A percentile compares a stretch with the other conserved stretches of the same genome.
phyloP scores from a whole-genome alignment of 2,113 vertebrate species.

The Protobothrops flavoviridis region DNA sequence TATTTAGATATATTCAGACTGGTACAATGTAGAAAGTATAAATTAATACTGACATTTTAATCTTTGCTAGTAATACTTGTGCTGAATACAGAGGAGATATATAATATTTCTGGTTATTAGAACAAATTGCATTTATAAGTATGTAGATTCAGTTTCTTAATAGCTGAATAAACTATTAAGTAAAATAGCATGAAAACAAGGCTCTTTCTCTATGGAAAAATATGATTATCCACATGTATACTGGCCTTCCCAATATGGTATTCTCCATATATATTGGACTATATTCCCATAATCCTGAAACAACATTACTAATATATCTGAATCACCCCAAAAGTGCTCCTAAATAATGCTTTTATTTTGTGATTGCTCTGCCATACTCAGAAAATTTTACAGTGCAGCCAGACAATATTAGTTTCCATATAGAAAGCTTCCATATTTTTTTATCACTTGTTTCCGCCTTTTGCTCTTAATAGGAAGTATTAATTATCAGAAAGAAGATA shows the following conservation, averaged over 20 bases:
- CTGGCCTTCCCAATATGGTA: neutral
- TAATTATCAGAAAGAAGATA: neutral
- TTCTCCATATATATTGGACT: neutral
- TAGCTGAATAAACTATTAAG: too few relatives aligned
- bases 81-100: slow-evolving; percentile 6
- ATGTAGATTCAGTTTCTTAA: neutral
- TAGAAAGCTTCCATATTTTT: neutral
- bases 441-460: neutral
- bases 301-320: neutral
- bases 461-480: neutral
- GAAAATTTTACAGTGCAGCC: neutral
- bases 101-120: slow-evolving; percentile 38
- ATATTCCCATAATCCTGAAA: neutral
- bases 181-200: slow-evolving; percentile 36
- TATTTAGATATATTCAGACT: slow-evolving; percentile 39
- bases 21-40: slow-evolving; percentile 43
- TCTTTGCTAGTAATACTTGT: slow-evolving; percentile 42
- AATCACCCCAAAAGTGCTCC: neutral
- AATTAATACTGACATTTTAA: slow-evolving; percentile 56
- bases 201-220: neutral
- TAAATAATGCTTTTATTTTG: neutral
- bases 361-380: neutral
- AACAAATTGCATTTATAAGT: slow-evolving; percentile 27
- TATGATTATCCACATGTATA: neutral
- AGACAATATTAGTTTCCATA: neutral